Base-by-base conservation (phyloP, 2,113 vertebrate genomes). In the Micronisus gabar region DNA sequence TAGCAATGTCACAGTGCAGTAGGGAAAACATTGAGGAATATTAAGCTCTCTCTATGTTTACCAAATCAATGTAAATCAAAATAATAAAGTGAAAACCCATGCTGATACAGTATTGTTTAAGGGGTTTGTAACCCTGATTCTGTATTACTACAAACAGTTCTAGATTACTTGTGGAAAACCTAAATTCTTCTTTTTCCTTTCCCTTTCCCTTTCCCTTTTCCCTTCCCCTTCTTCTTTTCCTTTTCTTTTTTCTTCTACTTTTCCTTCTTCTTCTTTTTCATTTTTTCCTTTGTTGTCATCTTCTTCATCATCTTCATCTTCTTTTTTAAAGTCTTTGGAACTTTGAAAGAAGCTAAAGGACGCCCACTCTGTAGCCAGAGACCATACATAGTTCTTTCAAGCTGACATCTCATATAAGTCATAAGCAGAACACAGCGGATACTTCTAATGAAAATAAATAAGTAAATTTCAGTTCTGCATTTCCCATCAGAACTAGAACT, bases 171-270 rank as follows among this genome's bases (percentile, higher is more conserved):
- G 29, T 34, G 6, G 21, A 55, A 90, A 72, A 43, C 0, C 2
- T 62, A 2, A 9, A 5, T 62, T 8, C 3, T 19, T 25, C 32
- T 4, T 15, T 4, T 4, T 41, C 9, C 14, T 25, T 14, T 14
- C 10, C 5, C 7, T 7, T 7, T 61, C n/a, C n/a, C n/a, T 38
- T 38, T 38, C 3, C 14, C 22, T 18, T 13, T 22, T 8, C 7
- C 18, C 23, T 11, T 19, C 19, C 6, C 21, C 23, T 22, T 8
- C 17, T 13, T 19, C 11, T 16, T 63, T 62, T 29, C 11, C 38
- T 61, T 38, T 47, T 15, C 34, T 26, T 61, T 53, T 29, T 29
- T 11, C 6, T 53, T 27, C 26, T 13, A 7, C 15, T 56, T 15
- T 27, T 26, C 5, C 2, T 40, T 52, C 36, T 56, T 1, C 16